Base-by-base conservation (phyloP, 2,113 vertebrate genomes). In the Pithys albifrons region DNA sequence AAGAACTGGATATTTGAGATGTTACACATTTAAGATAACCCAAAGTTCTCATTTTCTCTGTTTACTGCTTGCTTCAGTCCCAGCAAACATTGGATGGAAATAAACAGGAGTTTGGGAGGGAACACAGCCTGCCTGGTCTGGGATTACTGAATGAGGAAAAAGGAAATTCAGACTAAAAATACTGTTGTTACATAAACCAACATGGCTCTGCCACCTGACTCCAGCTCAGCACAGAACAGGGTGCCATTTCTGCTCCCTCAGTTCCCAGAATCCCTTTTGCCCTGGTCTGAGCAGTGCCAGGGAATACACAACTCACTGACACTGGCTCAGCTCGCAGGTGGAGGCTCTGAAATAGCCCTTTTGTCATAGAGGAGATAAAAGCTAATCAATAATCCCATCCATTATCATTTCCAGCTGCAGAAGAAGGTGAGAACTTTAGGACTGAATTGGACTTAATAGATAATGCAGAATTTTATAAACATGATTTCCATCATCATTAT, bases 131-230 rank as follows among this genome's bases (percentile, higher is more conserved):
- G 41, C 28, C 62, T 12, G 18, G 51, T 84, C 65, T 71, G 46
- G 14, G 39, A 43, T 88, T 85, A 88, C 37, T 35, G 46, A 73
- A 62, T 16, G 51, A 94, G 41, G 29, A 85, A 89, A 87, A 73
- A 91, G 71, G 73, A 86, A 95, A 88, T 86, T 71, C 33, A 69
- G 52, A 61, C 83, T 91, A 93, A 93, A 95, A 91, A 82, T 91
- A 89, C 1, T 46, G 18, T 23, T 91, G 61, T 78, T 94, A 82
- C 4, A 19, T 88, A 92, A 92, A 55, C 29, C 43, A 88, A 90
- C 17, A 41, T 11, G 25, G 74, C 49, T 92, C 85, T 83, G 71
- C 67, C 94, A 80, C 64, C 75, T 66, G 82, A 58, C 72, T 85
- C 61, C 51, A 72, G 48, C 41, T 88, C 74, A 49, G 37, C 4